Conservation (phyloP, 2,888 invertebrate genomes). For the Troides oblongomaculatus region DNA sequence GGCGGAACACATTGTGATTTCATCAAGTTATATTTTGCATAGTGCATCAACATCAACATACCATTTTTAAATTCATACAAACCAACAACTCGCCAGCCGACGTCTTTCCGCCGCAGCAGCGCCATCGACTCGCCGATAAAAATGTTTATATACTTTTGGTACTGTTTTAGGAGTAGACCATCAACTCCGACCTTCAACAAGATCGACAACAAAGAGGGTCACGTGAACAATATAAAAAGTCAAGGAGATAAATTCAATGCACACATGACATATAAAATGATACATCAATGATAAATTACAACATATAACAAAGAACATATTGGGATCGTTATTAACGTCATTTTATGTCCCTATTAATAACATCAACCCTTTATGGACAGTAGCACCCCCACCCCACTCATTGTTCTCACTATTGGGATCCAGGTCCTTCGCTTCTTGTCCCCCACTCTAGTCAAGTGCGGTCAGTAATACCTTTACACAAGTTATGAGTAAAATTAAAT, state of each 20-base stretch:
- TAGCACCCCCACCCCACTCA: background rate
- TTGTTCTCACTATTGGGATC: too few relatives aligned
- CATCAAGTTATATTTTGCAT: background rate
- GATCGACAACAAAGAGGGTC: slow-evolving; percentile 66
- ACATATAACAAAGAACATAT: background rate
- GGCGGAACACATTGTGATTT: background rate
- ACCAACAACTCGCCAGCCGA: slow-evolving; percentile 5
- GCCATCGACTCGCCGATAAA: slow-evolving; percentile 9
- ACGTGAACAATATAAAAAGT: slow-evolving; percentile 31
- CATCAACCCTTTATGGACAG: background rate
- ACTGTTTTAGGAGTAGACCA: slow-evolving; percentile 42
- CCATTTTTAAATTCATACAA: slow-evolving; percentile 19
- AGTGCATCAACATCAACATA: slow-evolving; percentile 21
- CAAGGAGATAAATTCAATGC: slow-evolving; percentile 16
- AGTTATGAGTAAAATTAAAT: too few relatives aligned
- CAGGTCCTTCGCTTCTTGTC: too few relatives aligned
- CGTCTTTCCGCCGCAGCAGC: slow-evolving; percentile 3
- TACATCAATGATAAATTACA: slow-evolving; percentile 19
- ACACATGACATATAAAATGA: slow-evolving; percentile 24
- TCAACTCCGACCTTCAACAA: slow-evolving; percentile 69
- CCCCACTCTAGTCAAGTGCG: too few relatives aligned
- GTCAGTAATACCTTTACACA: too few relatives aligned
- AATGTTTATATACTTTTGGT: slow-evolving; percentile 45
- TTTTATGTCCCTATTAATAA: background rate
- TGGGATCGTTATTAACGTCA: background rate